These are phyloP conservation scores for Drosophila jambulina DNA, from an alignment of 1,140 invertebrate genomes.

Conservation along the genomic window DNA sequence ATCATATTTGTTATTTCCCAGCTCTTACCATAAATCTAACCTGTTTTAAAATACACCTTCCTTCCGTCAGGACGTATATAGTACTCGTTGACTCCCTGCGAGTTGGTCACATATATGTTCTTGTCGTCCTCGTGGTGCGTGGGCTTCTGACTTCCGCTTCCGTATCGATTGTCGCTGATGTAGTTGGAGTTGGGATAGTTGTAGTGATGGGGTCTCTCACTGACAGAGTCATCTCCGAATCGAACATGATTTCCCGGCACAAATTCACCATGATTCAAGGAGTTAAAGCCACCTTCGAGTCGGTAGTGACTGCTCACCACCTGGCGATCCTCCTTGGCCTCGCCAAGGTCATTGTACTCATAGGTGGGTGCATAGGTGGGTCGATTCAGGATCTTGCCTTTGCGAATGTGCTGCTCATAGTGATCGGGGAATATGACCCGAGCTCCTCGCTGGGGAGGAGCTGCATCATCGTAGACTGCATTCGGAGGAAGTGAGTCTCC, in stretches of 20 bases:
- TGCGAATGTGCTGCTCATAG: slow-evolving; percentile 67
- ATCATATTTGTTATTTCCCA: not conserved
- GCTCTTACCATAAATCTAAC: not conserved
- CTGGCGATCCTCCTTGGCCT: slow-evolving; percentile 60
- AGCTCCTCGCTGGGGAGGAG: slow-evolving; percentile 68
- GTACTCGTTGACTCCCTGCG: slow-evolving; percentile 78
- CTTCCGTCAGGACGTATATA: slow-evolving; percentile 76
- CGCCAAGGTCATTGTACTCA: slow-evolving; percentile 45
- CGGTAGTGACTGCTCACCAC: slow-evolving; percentile 63
- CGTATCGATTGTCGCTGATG: slow-evolving; percentile 70
- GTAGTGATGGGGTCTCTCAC: slow-evolving; percentile 30
- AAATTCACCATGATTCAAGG: slow-evolving; percentile 64
- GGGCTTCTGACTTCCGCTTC: slow-evolving; percentile 59
- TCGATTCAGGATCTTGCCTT: slow-evolving; percentile 69
- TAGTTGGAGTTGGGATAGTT: slow-evolving; percentile 74
- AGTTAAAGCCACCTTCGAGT: slow-evolving; percentile 39
- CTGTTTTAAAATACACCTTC: slow-evolving; percentile 71
- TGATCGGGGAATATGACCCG: slow-evolving; percentile 73
- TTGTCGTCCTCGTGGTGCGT: slow-evolving; percentile 63
- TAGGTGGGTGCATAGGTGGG: slow-evolving; percentile 75
- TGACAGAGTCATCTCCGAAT: slow-evolving; percentile 23
- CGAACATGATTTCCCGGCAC: slow-evolving; percentile 53
- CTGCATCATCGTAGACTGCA: slow-evolving; percentile 62
- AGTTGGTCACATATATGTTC: slow-evolving; percentile 83
- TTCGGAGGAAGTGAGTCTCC: slow-evolving; percentile 38